Base-by-base conservation (phyloP, 1,140 invertebrate genomes). In the Batillaria attramentaria region DNA sequence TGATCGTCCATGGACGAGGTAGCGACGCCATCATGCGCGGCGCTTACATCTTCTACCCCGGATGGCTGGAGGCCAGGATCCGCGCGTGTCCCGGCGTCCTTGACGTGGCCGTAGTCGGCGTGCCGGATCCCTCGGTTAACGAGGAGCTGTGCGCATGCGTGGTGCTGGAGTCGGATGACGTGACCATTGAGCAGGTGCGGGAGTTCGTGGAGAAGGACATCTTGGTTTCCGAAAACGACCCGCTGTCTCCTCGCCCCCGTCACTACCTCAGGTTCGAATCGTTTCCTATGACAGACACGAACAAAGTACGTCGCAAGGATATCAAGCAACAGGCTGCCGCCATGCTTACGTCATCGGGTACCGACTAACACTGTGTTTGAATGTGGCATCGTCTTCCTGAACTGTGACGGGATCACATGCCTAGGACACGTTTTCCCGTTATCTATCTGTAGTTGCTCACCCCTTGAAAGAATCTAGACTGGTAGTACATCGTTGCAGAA, bases 161-260 rank as follows among this genome's bases (percentile, higher is more conserved):
- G 65, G 2, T 54, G 50, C 50, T 54, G 50, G 50, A 54, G 50
- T 54, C 50, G 50, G 50, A 54, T 1, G 50, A 54, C 50, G 3
- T 54, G 18, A 54, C 50, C 50, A n/a, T 54, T 18, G 18, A 54
- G 50, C n/a, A 18, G 1, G 50, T 54, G 1, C 50, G 50, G n/a
- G 50, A 54, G 50, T 54, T 54, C n/a, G 50, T 54, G 3, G 50
- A 54, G 50, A 54, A 54, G 50, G 50, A 54, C 50, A 54, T 54
- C 50, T 18, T 54, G 50, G n/a, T n/a, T n/a, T 54, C 50, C 50
- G n/a, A 20, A 18, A 1, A 54, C n/a, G 50, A 54, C 50, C 50
- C 50, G n/a, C 50, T 54, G 18, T 54, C 50, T 20, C 50, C 50
- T 18, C 18, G 50, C 18, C 50, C 50, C 1, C 18, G 50, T 20